Conservation (phyloP, 2,113 vertebrate species). For the Nothoprocta pentlandii region DNA sequence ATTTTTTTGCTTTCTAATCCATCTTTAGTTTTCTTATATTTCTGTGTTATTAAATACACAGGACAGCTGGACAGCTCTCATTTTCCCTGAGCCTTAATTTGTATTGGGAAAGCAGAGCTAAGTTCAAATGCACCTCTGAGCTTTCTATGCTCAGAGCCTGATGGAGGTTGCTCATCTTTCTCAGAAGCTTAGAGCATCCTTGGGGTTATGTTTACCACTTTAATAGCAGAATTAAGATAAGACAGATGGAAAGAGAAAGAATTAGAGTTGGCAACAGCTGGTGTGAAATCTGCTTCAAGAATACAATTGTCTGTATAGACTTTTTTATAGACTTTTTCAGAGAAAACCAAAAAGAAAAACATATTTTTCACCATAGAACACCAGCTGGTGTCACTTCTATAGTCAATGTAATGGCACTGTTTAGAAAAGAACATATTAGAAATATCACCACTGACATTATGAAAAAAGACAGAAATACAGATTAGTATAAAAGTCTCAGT, state of each 20-base stretch:
- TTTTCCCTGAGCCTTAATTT: slow-evolving; percentile 4
- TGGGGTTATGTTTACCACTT: slow-evolving; percentile 41
- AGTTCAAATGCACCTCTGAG: slow-evolving; percentile 4
- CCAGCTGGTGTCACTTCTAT: slow-evolving; percentile 37
- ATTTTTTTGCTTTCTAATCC: not conserved
- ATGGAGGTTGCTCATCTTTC: slow-evolving; percentile 10
- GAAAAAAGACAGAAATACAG: not conserved
- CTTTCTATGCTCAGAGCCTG: not conserved
- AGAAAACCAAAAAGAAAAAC: slow-evolving; percentile 23
- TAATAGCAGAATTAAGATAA: slow-evolving; percentile 55
- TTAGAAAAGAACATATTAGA: slow-evolving; percentile 11
- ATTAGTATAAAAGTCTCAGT: not conserved
- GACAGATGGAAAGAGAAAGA: slow-evolving; percentile 54
- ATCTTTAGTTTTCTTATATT: not conserved
- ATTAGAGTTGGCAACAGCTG: slow-evolving; percentile 55
- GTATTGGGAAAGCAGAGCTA: not conserved
- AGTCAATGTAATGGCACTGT: not conserved
- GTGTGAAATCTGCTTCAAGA: slow-evolving; percentile 52
- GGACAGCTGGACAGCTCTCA: not conserved
- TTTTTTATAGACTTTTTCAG: slow-evolving; percentile 27
- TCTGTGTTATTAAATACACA: not conserved
- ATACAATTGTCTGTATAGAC: slow-evolving; percentile 31
- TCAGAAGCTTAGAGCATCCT: slow-evolving; percentile 6
- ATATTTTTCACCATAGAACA: slow-evolving; percentile 43
- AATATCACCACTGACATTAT: not conserved